Evolutionary conservation across 2,888 invertebrate species (phyloP), one percentile per base, ranked within the genome.

Genomic region (Erebia epiphron): DNA sequence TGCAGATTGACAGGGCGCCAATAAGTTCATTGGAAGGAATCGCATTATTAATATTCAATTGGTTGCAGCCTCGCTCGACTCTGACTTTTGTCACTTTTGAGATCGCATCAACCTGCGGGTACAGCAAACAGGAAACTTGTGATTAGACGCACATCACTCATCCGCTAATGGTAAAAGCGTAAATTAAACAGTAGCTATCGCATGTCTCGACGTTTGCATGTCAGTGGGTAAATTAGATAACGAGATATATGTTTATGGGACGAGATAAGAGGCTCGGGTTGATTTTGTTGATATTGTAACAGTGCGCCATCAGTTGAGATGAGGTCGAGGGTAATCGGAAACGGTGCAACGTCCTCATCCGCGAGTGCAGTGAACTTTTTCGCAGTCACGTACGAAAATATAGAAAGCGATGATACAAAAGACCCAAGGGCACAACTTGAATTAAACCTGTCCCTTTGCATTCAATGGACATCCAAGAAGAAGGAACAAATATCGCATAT

Each of bases 171-270:
- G 73, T 78, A 79, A 79, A 80, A 76, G 76, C 76, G 78, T 77
- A 80, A 84, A 83, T 79, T 82, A 83, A 81, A 81, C 79, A 82
- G 63, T 21, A 79, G 79, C 83, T 84, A 87, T 85, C 85, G 77
- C 79, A 75, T 80, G 79, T 77, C 76, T 76, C 76, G 79, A 83
- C 77, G 80, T 82, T 84, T 84, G 80, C 79, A 82, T 86, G 86
- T 87, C 79, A 89, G 85, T 88, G 76, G 86, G 88, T 84, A 82
- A 87, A 83, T 82, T 78, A 84, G 90, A 91, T 89, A 90, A 86
- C 77, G 79, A 85, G 84, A 86, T 83, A 80, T 81, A 82, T 81
- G 82, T 82, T 80, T 83, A 78, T 77, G 75, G 78, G 82, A 72
- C 78, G 74, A 73, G 79, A 79, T 79, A 82, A 78, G 73, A 79